Evolutionary conservation across 2,888 invertebrate species (phyloP), one percentile per base, ranked within the genome.

Genomic region (Nezara viridula): DNA sequence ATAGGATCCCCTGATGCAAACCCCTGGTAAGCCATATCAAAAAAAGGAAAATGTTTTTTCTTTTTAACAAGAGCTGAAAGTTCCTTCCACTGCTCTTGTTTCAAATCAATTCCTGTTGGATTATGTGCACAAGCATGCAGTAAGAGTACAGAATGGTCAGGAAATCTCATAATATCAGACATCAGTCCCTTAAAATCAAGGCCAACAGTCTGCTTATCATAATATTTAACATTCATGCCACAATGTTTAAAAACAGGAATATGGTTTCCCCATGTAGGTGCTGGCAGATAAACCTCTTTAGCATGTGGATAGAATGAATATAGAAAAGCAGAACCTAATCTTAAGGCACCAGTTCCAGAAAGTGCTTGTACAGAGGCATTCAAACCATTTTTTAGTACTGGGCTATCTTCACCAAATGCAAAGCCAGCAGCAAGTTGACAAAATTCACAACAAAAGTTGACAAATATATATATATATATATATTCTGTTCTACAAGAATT

Each of bases 11-110:
- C 97, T 89, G 97, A 97, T 12, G 98, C 98, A 93, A 98, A 98
- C 60, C 98, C 98, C 94, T 99, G 99, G 94, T 99, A 99, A 55
- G 99, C 99, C 98, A 99, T 98, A 93, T 99, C 99, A 93, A 99
- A 98, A 94, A 96, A 99, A 49, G 98, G 97, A 92, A 96, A 96
- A 37, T 99, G 93, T 89, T 98, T 96, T 92, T 94, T 95, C 90
- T 96, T 94, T 93, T 97, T 98, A 90, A 98, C 95, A 10, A 98
- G 93, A 91, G 95, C 93, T 1, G 98, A 98, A 2, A 99, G 94
- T 93, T 98, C 96, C 89, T 95, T 94, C 99, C 99, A 99, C 92
- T 98, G 98, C 89, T 97, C 96, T 12, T 94, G 95, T 90, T 94
- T 95, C 4, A 98, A 98, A 93, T 98, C 98, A 6, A 98, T 98